phyloP scores from a whole-genome alignment of 2,113 vertebrate genomes.

The Dasypus novemcinctus region DNA sequence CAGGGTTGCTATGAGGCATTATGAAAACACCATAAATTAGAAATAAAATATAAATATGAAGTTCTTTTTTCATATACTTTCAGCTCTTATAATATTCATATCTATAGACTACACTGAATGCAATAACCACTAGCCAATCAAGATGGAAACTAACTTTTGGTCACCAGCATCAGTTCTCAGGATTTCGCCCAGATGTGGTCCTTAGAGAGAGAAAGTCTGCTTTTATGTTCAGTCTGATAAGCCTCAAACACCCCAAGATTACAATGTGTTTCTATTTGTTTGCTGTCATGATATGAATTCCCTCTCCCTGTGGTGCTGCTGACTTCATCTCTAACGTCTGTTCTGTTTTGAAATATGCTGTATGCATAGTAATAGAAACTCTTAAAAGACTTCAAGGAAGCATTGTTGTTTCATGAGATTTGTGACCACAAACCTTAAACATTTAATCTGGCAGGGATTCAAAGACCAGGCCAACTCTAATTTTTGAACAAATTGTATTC shows the following conservation, averaged over 20 bases:
- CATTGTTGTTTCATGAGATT: constrained; percentile 19
- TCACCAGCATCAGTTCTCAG: background rate
- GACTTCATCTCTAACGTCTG: background rate
- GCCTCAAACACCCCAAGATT: background rate
- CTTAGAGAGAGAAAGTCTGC: background rate
- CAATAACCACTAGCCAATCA: background rate
- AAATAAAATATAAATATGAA: background rate
- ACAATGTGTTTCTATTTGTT: background rate
- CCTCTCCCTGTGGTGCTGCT: background rate
- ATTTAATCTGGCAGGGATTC: constrained; percentile 44
- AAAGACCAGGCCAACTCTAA: background rate
- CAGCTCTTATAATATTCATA: background rate
- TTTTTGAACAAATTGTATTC: background rate
- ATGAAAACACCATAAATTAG: background rate
- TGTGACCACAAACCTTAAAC: constrained; percentile 45
- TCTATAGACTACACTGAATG: background rate
- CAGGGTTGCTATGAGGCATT: background rate
- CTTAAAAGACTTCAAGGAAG: constrained; percentile 32
- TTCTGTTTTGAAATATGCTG: background rate
- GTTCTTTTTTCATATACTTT: background rate
- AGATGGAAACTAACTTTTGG: background rate
- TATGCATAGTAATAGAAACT: background rate
- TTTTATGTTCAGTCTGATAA: background rate
- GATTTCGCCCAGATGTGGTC: background rate
- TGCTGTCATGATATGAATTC: background rate